These are phyloP conservation scores for mouse (Mus musculus) DNA, from an alignment of 2,113 vertebrate genomes.

Conservation along the genomic window GRCm39 chr15:98066501-98067000, in stretches of 20 bases:
- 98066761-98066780: constrained; percentile 73
- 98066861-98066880: constrained; percentile 36
- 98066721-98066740: constrained; percentile 78
- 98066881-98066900: constrained; percentile 57
- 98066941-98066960: constrained; percentile 60
- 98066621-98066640: constrained; percentile 64
- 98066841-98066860: constrained; percentile 58
- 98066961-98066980: constrained; percentile 39
- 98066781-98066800: constrained; percentile 55
- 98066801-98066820: constrained; percentile 65
- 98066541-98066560: constrained; percentile 41
- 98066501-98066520: constrained; percentile 72
- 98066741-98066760: constrained; percentile 80
- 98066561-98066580: constrained; percentile 41
- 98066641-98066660: constrained; percentile 75
- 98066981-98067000: constrained; percentile 77
- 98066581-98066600: constrained; percentile 63
- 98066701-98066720: constrained; percentile 79
- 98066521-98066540: constrained; percentile 37
- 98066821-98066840: constrained; percentile 57
- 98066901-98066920: constrained; percentile 61
- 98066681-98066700: constrained; percentile 69
- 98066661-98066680: constrained; percentile 71
- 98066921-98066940: constrained; percentile 66
- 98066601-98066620: constrained; percentile 56